phyloP scores from a whole-genome alignment of 2,113 vertebrate genomes.

The Corydoras sp. region DNA sequence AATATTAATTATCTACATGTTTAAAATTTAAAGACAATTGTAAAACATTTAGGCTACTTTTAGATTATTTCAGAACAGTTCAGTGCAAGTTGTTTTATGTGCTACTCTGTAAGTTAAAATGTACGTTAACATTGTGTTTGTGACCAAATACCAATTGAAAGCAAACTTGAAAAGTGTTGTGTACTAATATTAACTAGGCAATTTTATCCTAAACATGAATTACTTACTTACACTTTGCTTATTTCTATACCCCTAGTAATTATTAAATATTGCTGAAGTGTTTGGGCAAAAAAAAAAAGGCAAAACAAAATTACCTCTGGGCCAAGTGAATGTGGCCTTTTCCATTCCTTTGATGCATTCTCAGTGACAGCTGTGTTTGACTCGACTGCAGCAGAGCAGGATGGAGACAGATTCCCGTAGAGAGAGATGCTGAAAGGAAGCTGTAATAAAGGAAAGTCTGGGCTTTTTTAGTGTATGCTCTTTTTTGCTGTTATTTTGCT shows the following conservation, averaged over 20 bases:
- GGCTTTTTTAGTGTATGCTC: slow-evolving; percentile 15
- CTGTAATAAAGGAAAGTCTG: slow-evolving; percentile 20
- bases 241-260: slow-evolving; percentile 17
- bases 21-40: too few species aligned
- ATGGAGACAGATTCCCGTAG: slow-evolving; percentile 9
- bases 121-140: too few species aligned
- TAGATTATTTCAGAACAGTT: too few species aligned
- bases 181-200: too few species aligned
- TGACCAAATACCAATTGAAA: too few species aligned
- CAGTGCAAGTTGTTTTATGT: too few species aligned
- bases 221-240: neutral
- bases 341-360: slow-evolving; percentile 23
- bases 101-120: too few species aligned
- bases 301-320: slow-evolving; percentile 10
- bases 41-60: too few species aligned
- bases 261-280: slow-evolving; percentile 10
- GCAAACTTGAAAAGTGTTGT: too few species aligned
- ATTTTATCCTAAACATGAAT: too few species aligned
- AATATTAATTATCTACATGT: too few species aligned
- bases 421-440: slow-evolving; percentile 21
- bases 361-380: slow-evolving; percentile 10
- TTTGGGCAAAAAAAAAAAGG: neutral
- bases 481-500: slow-evolving; percentile 29
- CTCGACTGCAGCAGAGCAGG: slow-evolving; percentile 12
- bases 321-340: slow-evolving; percentile 30